Conservation (phyloP, 1,140 invertebrate species). For the Drosophila pectinifera region DNA sequence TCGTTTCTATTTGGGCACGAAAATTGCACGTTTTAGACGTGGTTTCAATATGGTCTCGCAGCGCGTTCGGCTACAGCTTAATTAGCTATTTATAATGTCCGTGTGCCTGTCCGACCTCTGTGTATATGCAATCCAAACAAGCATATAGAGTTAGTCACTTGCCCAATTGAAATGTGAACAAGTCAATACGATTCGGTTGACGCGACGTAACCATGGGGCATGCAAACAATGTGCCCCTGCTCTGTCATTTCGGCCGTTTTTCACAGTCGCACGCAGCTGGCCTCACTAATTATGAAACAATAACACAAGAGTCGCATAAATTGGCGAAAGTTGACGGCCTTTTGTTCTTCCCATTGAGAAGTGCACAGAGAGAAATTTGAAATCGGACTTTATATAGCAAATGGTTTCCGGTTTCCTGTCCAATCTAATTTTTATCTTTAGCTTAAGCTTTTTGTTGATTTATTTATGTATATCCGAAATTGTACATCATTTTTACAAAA, state of each 20-base stretch:
- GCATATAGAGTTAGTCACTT: conserved; percentile 35
- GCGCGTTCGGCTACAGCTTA: conserved; percentile 41
- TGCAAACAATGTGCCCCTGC: conserved; percentile 31
- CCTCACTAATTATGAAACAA: conserved; percentile 65
- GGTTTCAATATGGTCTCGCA: conserved; percentile 17
- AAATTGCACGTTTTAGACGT: conserved; percentile 12
- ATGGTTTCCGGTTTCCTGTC: too few species aligned
- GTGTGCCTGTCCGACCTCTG: conserved; percentile 33
- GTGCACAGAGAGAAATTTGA: not conserved
- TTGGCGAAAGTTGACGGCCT: conserved; percentile 18
- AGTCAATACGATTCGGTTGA: conserved; percentile 71
- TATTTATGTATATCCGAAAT: too few species aligned
- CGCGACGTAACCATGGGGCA: conserved; percentile 33
- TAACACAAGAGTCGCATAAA: conserved; percentile 54
- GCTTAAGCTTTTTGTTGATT: too few species aligned
- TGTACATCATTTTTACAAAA: too few species aligned
- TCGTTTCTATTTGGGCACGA: conserved; percentile 11
- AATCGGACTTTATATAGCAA: not conserved
- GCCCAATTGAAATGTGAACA: conserved; percentile 53
- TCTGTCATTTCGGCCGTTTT: conserved; percentile 33
- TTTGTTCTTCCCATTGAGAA: not conserved
- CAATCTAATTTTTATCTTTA: too few species aligned
- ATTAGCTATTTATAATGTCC: conserved; percentile 72
- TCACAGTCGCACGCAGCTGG: conserved; percentile 18
- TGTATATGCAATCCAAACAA: conserved; percentile 18